These are phyloP conservation scores for Coturnix japonica DNA, from an alignment of 2,113 vertebrate species.

Conservation along the genomic window DNA sequence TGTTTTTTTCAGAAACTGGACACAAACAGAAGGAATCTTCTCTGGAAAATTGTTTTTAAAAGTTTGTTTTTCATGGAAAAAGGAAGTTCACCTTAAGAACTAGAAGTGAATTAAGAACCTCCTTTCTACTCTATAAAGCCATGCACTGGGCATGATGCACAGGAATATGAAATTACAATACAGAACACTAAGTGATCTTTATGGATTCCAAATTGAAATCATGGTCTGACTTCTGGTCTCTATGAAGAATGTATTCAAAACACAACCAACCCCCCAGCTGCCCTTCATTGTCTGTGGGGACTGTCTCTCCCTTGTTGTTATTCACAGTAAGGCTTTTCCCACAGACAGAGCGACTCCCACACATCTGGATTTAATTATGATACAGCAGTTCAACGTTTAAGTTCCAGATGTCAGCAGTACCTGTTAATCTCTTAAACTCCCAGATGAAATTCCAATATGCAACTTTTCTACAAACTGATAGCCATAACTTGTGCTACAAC, in stretches of 20 bases:
- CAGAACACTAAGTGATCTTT: background rate
- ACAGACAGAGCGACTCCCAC: constrained; percentile 41
- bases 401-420: constrained; percentile 62
- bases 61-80: background rate
- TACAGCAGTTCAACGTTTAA: constrained; percentile 30
- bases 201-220: background rate
- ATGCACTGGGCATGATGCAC: background rate
- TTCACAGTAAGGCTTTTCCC: constrained; percentile 12
- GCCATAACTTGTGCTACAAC: background rate
- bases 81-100: background rate
- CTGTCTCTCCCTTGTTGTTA: background rate
- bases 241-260: background rate
- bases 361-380: constrained; percentile 51
- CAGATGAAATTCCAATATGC: constrained; percentile 15
- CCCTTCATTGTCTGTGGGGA: background rate
- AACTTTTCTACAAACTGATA: background rate
- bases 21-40: background rate
- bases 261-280: background rate
- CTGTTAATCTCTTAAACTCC: constrained; percentile 57
- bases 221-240: background rate
- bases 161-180: background rate
- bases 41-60: background rate
- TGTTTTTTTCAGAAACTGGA: background rate
- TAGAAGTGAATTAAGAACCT: background rate
- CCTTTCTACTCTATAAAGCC: background rate